Evolutionary conservation across 1,140 invertebrate species (phyloP).

Genomic region (Microplitis mediator): DNA sequence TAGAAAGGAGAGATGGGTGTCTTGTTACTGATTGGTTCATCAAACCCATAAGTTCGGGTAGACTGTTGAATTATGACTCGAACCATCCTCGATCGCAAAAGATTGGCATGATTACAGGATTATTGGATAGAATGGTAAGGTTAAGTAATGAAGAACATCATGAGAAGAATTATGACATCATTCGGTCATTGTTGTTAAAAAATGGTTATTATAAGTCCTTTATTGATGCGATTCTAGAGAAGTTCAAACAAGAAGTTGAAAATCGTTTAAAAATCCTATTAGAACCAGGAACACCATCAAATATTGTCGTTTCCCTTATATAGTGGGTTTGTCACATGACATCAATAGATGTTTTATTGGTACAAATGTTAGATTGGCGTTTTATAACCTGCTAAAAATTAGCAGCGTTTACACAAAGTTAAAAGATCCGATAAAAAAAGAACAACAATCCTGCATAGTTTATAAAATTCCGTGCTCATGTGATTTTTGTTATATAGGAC

Average conservation of each 20-base stretch:
- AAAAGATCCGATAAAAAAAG: background rate
- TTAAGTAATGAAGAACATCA: background rate
- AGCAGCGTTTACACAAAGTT: background rate
- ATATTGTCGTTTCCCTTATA: no score
- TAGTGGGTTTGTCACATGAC: no score
- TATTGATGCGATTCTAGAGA: no score
- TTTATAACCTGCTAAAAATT: background rate
- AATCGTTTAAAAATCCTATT: no score
- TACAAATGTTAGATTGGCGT: background rate
- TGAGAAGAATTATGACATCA: background rate
- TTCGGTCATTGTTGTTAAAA: no score
- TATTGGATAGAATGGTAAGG: background rate
- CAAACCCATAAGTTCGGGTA: background rate
- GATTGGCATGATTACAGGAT: background rate
- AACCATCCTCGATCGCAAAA: background rate
- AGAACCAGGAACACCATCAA: no score
- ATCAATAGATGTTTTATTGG: background rate
- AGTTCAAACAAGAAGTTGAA: no score
- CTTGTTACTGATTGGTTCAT: background rate
- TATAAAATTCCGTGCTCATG: no score
- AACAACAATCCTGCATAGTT: no score
- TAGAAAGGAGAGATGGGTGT: background rate
- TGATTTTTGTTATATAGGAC: no score
- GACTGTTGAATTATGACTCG: conserved; percentile 3
- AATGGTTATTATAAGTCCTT: no score